Evolutionary conservation across 2,888 invertebrate genomes (phyloP).

Genomic region (Erebia aethiops): DNA sequence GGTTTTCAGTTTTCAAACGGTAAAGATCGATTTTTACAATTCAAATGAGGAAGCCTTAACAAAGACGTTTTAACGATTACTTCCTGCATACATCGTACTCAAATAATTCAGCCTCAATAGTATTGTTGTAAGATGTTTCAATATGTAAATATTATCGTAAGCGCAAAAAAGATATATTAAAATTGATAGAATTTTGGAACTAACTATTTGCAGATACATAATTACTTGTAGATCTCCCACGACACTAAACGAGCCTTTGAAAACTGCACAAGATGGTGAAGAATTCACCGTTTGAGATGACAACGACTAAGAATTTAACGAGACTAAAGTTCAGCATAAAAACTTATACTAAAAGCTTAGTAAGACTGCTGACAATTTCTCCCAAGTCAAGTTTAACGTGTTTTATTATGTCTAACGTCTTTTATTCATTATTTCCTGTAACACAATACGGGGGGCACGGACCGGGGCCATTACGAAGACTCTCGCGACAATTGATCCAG

Average conservation of each 20-base stretch:
- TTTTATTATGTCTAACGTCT: conserved; percentile 40
- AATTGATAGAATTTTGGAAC: too few relatives aligned
- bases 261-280: too few relatives aligned
- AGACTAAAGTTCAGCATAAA: too few relatives aligned
- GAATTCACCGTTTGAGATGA: too few relatives aligned
- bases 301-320: too few relatives aligned
- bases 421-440: conserved; percentile 49
- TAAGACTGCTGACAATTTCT: conserved; percentile 12
- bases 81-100: not conserved
- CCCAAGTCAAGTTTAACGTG: conserved; percentile 26
- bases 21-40: conserved; percentile 54
- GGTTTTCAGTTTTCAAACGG: conserved; percentile 57
- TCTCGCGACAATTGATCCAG: conserved; percentile 68
- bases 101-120: not conserved
- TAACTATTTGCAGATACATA: too few relatives aligned
- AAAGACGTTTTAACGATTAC: conserved; percentile 29
- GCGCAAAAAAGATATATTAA: not conserved
- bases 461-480: conserved; percentile 61
- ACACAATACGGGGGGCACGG: conserved; percentile 55
- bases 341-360: not conserved
- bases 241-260: too few relatives aligned
- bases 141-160: not conserved
- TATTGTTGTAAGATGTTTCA: not conserved
- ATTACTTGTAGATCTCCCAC: too few relatives aligned
- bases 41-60: conserved; percentile 49